These are phyloP conservation scores for Drosophila mercatorum DNA, from an alignment of 2,888 invertebrate species.

Conservation along the genomic window DNA sequence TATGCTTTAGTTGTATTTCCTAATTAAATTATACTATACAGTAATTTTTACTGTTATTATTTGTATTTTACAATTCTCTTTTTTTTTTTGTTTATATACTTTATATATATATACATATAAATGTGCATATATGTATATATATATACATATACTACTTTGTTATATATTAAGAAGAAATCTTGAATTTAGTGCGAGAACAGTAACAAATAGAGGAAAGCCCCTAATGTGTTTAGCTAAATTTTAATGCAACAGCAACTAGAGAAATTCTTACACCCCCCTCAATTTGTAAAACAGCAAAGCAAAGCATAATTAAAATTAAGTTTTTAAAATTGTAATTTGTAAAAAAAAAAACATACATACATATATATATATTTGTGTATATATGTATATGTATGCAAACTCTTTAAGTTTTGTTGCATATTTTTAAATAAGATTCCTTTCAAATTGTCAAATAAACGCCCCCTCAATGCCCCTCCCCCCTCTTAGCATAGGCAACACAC, in stretches of 20 bases:
- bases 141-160: constrained; percentile 33
- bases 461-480: not conserved
- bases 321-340: constrained; percentile 41
- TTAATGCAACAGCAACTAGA: constrained; percentile 28
- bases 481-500: constrained; percentile 41
- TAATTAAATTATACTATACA: constrained; percentile 62
- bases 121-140: not conserved
- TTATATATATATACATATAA: constrained; percentile 5
- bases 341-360: not conserved
- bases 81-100: constrained; percentile 8
- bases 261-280: constrained; percentile 37
- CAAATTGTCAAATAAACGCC: not conserved
- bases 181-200: constrained; percentile 37
- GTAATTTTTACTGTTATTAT: constrained; percentile 46
- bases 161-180: constrained; percentile 31
- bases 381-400: constrained; percentile 31
- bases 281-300: not conserved
- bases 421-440: constrained; percentile 34
- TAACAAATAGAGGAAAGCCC: constrained; percentile 6
- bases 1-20: constrained; percentile 67
- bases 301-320: constrained; percentile 36
- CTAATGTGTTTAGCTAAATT: constrained; percentile 46
- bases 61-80: constrained; percentile 20
- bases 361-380: not conserved
- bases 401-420: constrained; percentile 59